Evolutionary conservation across 2,888 invertebrate species (phyloP).

Genomic region (Brachyopa scutellaris): DNA sequence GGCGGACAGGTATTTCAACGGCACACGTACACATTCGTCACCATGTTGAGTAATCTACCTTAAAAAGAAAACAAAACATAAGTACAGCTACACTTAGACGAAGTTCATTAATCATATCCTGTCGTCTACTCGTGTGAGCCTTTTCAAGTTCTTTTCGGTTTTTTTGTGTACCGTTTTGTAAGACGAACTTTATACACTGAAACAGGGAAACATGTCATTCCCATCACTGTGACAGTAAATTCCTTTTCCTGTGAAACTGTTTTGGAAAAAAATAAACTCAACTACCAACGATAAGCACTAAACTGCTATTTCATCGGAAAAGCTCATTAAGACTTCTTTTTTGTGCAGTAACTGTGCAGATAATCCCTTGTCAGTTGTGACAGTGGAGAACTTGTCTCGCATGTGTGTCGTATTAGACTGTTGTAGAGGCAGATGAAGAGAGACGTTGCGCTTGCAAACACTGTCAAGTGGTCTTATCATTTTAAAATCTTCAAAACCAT

Average conservation of each 20-base stretch:
- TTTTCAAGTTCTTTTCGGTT: neutral
- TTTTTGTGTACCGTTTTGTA: conserved; percentile 7
- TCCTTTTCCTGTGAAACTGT: no score
- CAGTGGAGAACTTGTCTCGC: neutral
- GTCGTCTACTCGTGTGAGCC: conserved; percentile 9
- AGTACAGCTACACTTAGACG: neutral
- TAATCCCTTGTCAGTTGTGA: neutral
- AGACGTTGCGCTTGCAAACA: no score
- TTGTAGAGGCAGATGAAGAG: no score
- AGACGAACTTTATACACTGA: neutral
- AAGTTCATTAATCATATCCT: conserved; percentile 63
- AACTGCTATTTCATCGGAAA: neutral
- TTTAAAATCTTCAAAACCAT: no score
- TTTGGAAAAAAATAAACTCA: neutral
- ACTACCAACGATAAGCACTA: neutral
- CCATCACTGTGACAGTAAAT: neutral
- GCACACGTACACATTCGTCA: conserved; percentile 22
- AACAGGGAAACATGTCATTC: neutral
- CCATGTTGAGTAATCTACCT: conserved; percentile 6
- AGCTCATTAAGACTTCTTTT: neutral
- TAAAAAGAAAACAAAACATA: neutral
- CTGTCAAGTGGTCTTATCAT: no score
- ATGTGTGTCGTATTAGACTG: no score
- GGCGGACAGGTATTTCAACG: neutral
- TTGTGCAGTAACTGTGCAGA: neutral